Evolutionary conservation across 2,888 invertebrate genomes (phyloP).

Genomic region (Limnephilus rhombicus): DNA sequence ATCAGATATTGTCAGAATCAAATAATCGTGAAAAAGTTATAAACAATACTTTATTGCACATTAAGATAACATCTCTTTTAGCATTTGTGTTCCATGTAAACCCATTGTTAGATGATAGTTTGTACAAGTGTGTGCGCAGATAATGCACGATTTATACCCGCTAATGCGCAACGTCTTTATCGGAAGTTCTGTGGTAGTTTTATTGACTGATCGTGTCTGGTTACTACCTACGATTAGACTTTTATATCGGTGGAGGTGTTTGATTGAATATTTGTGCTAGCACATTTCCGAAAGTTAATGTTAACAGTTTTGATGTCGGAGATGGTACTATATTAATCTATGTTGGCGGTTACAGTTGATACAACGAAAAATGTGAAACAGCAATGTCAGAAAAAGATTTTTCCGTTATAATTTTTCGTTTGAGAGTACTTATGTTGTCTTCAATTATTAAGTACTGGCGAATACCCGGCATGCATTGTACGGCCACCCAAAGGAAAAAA

Average conservation of each 20-base stretch:
- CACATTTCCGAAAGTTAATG: not conserved
- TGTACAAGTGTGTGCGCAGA: constrained; percentile 49
- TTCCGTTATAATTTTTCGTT: too few species aligned
- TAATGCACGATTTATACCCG: constrained; percentile 51
- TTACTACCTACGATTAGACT: constrained; percentile 13
- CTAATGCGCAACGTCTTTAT: constrained; percentile 49
- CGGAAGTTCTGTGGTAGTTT: constrained; percentile 55
- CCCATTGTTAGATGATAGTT: constrained; percentile 53
- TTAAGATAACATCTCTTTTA: constrained; percentile 62
- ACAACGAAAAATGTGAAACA: too few species aligned
- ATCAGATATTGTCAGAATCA: not conserved
- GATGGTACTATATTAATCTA: not conserved
- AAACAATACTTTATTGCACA: constrained; percentile 61
- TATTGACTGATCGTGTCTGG: constrained; percentile 52
- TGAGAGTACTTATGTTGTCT: too few species aligned
- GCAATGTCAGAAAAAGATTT: too few species aligned
- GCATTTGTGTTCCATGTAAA: constrained; percentile 51
- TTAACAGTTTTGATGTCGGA: not conserved
- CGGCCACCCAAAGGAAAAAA: too few species aligned
- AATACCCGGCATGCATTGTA: too few species aligned
- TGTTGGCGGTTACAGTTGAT: not conserved
- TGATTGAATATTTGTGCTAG: constrained; percentile 17
- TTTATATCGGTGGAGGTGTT: not conserved
- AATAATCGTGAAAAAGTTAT: constrained; percentile 62
- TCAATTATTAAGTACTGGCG: too few species aligned